These are phyloP conservation scores for Tragulus kanchil DNA, from an alignment of 2,113 vertebrate species.

Conservation along the genomic window DNA sequence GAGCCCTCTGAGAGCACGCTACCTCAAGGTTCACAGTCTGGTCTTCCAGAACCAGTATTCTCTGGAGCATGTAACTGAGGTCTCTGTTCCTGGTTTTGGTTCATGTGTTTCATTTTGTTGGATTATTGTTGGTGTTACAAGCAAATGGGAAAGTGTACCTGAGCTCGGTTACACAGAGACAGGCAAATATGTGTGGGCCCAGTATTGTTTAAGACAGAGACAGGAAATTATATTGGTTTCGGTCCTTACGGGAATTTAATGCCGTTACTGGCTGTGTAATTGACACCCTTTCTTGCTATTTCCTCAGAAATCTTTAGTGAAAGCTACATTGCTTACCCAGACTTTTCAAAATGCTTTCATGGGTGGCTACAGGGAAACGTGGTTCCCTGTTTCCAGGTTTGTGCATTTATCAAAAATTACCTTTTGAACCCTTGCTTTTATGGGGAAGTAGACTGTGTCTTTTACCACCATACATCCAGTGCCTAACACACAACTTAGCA, in stretches of 20 bases:
- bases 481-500: not conserved
- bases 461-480: not conserved
- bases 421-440: not conserved
- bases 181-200: not conserved
- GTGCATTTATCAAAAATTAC: not conserved
- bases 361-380: not conserved
- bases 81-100: not conserved
- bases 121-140: not conserved
- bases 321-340: not conserved
- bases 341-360: not conserved
- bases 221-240: not conserved
- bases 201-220: not conserved
- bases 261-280: not conserved
- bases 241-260: not conserved
- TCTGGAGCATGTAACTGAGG: not conserved
- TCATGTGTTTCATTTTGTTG: not conserved
- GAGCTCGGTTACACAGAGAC: not conserved
- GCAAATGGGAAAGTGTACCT: not conserved
- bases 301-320: not conserved
- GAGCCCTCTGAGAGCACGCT: not conserved
- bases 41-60: not conserved
- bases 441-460: not conserved
- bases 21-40: not conserved
- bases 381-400: not conserved
- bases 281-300: not conserved